A percentile compares a stretch with the other conserved stretches of the same genome.
phyloP scores from a whole-genome alignment of 2,113 vertebrate genomes.

The Gracilinanus agilis region DNA sequence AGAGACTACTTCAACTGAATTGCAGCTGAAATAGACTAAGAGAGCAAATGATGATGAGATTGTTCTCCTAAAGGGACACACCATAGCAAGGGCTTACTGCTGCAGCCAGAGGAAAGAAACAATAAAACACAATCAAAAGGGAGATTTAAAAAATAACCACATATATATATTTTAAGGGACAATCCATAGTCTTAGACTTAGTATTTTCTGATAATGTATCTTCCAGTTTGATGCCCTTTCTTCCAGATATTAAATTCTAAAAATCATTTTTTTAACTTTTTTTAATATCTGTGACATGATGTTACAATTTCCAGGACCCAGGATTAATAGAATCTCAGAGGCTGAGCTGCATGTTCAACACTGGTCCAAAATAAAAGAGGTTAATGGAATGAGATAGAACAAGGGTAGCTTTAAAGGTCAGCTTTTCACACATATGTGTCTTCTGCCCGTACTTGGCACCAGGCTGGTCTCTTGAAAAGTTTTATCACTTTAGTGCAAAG shows the following conservation, averaged over 20 bases:
- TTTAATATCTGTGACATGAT: not conserved
- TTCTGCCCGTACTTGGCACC: constrained; percentile 15
- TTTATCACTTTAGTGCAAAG: not conserved
- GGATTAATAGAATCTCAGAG: not conserved
- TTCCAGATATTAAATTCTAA: too few relatives aligned
- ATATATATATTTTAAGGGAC: not conserved
- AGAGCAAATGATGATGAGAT: not conserved
- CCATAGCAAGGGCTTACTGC: not conserved
- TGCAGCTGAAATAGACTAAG: not conserved
- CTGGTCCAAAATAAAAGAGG: constrained; percentile 1
- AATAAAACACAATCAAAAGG: not conserved
- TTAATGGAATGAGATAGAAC: not conserved
- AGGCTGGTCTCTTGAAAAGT: not conserved
- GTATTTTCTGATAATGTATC: not conserved
- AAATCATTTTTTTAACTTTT: not conserved
- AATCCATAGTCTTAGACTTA: too few relatives aligned
- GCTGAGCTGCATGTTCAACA: not conserved
- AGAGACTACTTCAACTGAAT: not conserved
- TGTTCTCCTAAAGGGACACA: not conserved
- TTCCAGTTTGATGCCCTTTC: too few relatives aligned
- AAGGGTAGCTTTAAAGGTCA: constrained; percentile 31
- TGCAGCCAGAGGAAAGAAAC: not conserved
- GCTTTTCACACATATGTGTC: constrained; percentile 16
- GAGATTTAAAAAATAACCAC: not conserved
- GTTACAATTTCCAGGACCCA: constrained; percentile 30